These are phyloP conservation scores for Drosophila incognita DNA, from an alignment of 2,888 invertebrate species.

Conservation along the genomic window DNA sequence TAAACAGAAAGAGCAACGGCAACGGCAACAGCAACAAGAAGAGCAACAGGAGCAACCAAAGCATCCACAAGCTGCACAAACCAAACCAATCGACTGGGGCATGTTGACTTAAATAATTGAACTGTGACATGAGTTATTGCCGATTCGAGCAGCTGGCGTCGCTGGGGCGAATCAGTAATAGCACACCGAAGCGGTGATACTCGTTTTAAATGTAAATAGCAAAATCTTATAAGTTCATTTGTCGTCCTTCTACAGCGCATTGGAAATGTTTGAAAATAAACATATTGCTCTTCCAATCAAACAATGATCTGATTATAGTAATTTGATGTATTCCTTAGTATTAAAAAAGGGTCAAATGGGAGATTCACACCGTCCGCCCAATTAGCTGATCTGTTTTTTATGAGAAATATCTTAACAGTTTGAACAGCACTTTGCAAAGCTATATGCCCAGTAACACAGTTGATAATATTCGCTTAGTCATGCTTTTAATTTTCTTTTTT, in stretches of 20 bases:
- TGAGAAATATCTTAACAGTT: neutral
- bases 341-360: neutral
- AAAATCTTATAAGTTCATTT: neutral
- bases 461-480: neutral
- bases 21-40: neutral
- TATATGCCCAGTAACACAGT: neutral
- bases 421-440: neutral
- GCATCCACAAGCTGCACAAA: neutral
- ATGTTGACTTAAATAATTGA: slow-evolving; percentile 63
- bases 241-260: neutral
- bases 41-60: neutral
- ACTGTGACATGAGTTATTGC: slow-evolving; percentile 59
- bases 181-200: neutral
- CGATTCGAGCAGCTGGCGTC: slow-evolving; percentile 24
- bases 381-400: neutral
- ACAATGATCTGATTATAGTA: neutral
- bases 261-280: neutral
- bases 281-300: neutral
- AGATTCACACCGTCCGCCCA: too few relatives aligned
- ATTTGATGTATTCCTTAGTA: neutral
- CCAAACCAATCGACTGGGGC: slow-evolving; percentile 38
- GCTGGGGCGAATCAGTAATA: neutral
- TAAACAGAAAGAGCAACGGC: slow-evolving; percentile 14
- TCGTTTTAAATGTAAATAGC: neutral
- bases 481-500: neutral